Evolutionary conservation across 2,888 invertebrate genomes (phyloP).

Genomic region (Drosophila monieri): DNA sequence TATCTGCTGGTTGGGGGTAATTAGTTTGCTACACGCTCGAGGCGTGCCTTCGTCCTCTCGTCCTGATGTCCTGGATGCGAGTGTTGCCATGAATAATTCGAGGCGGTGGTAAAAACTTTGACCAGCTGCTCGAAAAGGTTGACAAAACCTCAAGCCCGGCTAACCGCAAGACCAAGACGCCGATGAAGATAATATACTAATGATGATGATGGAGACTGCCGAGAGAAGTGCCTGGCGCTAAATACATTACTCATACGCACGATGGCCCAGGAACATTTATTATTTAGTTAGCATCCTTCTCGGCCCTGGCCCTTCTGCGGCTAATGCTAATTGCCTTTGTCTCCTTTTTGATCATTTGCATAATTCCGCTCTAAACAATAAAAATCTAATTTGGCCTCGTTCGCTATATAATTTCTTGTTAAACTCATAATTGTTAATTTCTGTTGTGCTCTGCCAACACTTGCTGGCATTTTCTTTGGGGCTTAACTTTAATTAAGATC

Average conservation of each 20-base stretch:
- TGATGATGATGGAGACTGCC: constrained; percentile 10
- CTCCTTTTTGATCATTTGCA: constrained; percentile 70
- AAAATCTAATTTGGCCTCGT: constrained; percentile 78
- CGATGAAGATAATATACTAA: constrained; percentile 54
- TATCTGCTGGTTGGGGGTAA: constrained; percentile 55
- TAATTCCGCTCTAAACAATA: constrained; percentile 82
- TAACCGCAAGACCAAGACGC: constrained; percentile 59
- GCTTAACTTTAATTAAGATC: constrained; percentile 83
- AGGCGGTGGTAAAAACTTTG: constrained; percentile 59
- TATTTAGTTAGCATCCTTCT: constrained; percentile 47
- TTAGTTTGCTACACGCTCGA: constrained; percentile 73
- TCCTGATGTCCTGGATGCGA: constrained; percentile 32
- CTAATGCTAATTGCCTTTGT: constrained; percentile 73
- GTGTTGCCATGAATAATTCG: constrained; percentile 70
- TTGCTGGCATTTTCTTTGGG: constrained; percentile 56
- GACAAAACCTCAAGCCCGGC: constrained; percentile 43
- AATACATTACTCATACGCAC: constrained; percentile 81
- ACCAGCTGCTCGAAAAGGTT: constrained; percentile 56
- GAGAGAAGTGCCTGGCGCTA: constrained; percentile 1
- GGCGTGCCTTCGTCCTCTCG: constrained; percentile 55
- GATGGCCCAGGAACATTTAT: constrained; percentile 61
- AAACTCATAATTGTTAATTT: constrained; percentile 79
- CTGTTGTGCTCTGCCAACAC: constrained; percentile 52
- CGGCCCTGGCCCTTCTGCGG: constrained; percentile 44
- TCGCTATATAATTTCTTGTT: constrained; percentile 82